Base-by-base conservation (phyloP, 2,888 invertebrate genomes). In the Ennomos erosarius region DNA sequence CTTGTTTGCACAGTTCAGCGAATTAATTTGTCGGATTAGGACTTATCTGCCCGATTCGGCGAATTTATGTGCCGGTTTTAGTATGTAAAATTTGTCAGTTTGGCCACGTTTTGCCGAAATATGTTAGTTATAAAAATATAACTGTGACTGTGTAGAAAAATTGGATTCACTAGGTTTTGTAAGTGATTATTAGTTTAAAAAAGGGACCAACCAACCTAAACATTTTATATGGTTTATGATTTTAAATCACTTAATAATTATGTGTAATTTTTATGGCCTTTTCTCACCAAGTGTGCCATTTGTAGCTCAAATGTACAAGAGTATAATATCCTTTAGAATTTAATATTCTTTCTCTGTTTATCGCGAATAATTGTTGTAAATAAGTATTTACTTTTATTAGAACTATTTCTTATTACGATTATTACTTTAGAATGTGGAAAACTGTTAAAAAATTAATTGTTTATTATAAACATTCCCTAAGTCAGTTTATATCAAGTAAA, bases 341-440 rank as follows among this genome's bases (percentile, higher is more conserved):
- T 38, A 16, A 11, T 33, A 10, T 39, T 39, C 10, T 12, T 26
- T 3, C 10, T 39, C 39, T 35, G 1, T 40, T 34, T 56, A 1
- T 47, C 52, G 49, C 48, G 52, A 61, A 56, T 55, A 9, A 36
- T 13, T 38, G 35, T 53, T 61, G 61, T 61, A 61, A 61, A 61
- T 61, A 61, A 61, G 56, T 61, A 61, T 46, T 42, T 48, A 49
- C 9, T 33, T 48, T 39, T 42, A 16, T 54, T 34, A 42, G 9
- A 26, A 42, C 46, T 50, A 35, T 34, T 35, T n/a, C 34, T 36
- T 16, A 54, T 36, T 38, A 43, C 42, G 8, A 40, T 2, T 43
- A 39, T 42, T 49, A 43, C 38, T 1, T 55, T 44, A 45, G 16
- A 34, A 8, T 35, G 9, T 12, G 10, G 9, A 45, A 26, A 45